These are phyloP conservation scores for Danio choprae DNA, from an alignment of 2,797 vertebrate genomes.

Conservation along the genomic window DNA sequence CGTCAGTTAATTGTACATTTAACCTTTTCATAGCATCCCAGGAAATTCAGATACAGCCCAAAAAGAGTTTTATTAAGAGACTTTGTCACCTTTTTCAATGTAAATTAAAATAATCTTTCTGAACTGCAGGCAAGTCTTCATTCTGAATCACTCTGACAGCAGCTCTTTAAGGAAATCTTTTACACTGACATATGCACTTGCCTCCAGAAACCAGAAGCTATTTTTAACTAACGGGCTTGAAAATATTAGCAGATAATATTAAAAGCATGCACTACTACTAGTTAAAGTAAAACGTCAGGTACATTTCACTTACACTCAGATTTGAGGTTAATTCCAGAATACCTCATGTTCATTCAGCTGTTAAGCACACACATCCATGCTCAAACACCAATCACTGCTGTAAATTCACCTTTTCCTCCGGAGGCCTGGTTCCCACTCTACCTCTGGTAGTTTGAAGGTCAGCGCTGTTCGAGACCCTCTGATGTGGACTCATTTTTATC, in stretches of 20 bases:
- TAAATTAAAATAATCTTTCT: background rate
- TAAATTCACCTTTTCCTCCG: slow-evolving; percentile 19
- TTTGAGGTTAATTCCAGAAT: background rate
- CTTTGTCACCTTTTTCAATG: background rate
- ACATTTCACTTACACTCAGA: background rate
- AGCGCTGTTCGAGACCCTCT: background rate
- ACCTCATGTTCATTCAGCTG: background rate
- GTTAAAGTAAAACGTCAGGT: background rate
- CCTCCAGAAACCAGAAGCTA: background rate
- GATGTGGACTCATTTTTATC: slow-evolving; percentile 44
- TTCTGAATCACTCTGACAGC: background rate
- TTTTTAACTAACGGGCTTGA: background rate
- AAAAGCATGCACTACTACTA: background rate
- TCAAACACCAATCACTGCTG: background rate
- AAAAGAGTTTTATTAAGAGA: background rate
- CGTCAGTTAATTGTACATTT: too few relatives aligned
- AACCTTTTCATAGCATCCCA: too few relatives aligned
- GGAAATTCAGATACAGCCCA: background rate
- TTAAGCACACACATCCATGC: background rate
- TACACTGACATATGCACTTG: background rate
- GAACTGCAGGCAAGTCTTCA: background rate
- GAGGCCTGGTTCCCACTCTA: background rate
- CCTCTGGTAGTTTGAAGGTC: slow-evolving; percentile 24
- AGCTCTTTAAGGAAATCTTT: background rate
- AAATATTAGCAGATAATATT: background rate